Percentiles rank a stretch among this genome's conserved stretches.
phyloP scores from a whole-genome alignment of 2,888 invertebrate genomes.

The Fragum whitleyi region DNA sequence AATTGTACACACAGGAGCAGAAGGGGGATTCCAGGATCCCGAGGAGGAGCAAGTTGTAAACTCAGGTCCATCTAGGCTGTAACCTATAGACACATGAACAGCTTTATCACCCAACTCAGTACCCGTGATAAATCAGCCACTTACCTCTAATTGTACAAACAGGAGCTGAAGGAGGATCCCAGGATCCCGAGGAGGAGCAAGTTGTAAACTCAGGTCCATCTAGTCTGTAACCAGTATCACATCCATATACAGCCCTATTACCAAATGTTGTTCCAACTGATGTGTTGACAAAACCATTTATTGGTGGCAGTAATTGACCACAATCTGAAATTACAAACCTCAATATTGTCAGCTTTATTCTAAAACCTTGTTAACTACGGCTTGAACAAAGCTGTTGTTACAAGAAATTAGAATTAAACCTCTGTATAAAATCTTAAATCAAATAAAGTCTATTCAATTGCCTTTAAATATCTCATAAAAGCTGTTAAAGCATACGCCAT shows the following conservation, averaged over 20 bases:
- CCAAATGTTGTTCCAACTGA: constrained; percentile 35
- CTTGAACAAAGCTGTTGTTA: too few relatives aligned
- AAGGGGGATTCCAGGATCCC: constrained; percentile 28
- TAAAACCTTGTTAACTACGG: too few relatives aligned
- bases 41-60: constrained; percentile 33
- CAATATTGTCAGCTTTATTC: too few relatives aligned
- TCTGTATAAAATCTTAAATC: too few relatives aligned
- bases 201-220: constrained; percentile 33
- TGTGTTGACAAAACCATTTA: constrained; percentile 16
- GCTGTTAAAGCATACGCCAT: too few relatives aligned
- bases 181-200: constrained; percentile 36
- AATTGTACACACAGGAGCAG: background rate
- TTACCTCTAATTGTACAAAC: constrained; percentile 9
- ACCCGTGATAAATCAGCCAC: background rate
- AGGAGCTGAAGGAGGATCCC: constrained; percentile 24
- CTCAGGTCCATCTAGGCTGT: constrained; percentile 28
- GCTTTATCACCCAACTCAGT: background rate
- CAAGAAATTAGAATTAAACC: too few relatives aligned
- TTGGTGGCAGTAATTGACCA: background rate
- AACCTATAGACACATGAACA: background rate
- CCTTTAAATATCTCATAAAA: too few relatives aligned
- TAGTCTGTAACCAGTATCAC: constrained; percentile 35
- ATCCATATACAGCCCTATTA: constrained; percentile 30
- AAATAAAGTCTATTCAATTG: too few relatives aligned
- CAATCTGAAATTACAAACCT: constrained; percentile 6